phyloP scores from a whole-genome alignment of 2,113 vertebrate genomes.

The Potamarius usumacintae region DNA sequence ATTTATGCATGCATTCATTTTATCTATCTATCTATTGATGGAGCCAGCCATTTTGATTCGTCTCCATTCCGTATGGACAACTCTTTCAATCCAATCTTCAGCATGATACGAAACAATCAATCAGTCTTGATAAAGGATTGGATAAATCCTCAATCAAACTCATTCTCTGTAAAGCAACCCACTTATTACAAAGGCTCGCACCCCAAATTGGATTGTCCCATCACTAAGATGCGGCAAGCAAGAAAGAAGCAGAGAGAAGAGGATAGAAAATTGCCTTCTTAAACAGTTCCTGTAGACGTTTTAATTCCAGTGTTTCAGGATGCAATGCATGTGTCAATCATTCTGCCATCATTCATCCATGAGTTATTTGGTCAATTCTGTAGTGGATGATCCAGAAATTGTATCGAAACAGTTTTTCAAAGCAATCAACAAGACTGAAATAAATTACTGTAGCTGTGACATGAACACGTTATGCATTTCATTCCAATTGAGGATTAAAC shows the following conservation, averaged over 20 bases:
- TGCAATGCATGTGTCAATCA: not conserved
- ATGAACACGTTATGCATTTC: not conserved
- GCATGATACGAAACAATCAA: constrained; percentile 77
- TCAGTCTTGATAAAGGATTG: constrained; percentile 73
- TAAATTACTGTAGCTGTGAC: not conserved
- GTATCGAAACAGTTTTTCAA: not conserved
- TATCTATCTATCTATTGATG: too few species aligned
- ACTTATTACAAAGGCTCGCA: constrained; percentile 67
- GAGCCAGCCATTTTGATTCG: constrained; percentile 63
- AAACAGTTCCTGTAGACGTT: not conserved
- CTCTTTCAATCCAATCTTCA: constrained; percentile 69
- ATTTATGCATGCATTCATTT: too few species aligned
- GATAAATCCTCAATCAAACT: constrained; percentile 76
- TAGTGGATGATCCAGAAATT: not conserved
- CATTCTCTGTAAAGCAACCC: constrained; percentile 67
- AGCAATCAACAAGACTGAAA: not conserved
- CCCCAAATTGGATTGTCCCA: constrained; percentile 67
- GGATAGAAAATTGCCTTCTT: constrained; percentile 10
- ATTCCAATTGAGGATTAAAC: not conserved
- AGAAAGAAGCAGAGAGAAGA: constrained; percentile 14
- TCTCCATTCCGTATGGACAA: constrained; percentile 61
- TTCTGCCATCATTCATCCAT: not conserved
- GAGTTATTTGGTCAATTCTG: not conserved
- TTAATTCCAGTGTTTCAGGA: not conserved
- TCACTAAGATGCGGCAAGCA: constrained; percentile 42